Evolutionary conservation across 2,888 invertebrate genomes (phyloP).

Genomic region (Lycophotia porphyrea): DNA sequence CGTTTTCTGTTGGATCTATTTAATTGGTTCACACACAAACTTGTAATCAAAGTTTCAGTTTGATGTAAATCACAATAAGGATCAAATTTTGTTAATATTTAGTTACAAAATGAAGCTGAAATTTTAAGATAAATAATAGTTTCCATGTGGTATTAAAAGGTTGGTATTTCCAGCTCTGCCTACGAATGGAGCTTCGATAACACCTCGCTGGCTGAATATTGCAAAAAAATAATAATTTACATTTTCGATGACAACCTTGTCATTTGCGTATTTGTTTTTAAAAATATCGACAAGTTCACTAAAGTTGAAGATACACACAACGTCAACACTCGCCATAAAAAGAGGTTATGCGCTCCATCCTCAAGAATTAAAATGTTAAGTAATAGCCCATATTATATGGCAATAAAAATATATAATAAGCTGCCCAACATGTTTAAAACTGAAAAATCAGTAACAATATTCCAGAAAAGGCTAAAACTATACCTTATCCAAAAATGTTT

Average conservation of each 20-base stretch:
- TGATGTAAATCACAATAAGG: not conserved
- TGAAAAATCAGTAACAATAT: too few relatives aligned
- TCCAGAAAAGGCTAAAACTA: too few relatives aligned
- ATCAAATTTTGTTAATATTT: not conserved
- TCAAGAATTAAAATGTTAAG: too few relatives aligned
- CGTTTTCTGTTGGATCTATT: conserved; percentile 13
- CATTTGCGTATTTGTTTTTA: too few relatives aligned
- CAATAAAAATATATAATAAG: too few relatives aligned
- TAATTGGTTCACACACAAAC: conserved; percentile 1
- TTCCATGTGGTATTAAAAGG: not conserved
- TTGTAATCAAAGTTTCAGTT: conserved; percentile 27
- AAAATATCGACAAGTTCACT: too few relatives aligned
- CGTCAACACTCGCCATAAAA: too few relatives aligned
- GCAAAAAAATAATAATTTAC: not conserved
- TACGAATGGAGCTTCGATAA: not conserved
- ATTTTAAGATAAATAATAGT: not conserved
- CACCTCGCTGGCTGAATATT: not conserved
- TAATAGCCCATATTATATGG: too few relatives aligned
- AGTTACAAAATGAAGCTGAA: not conserved
- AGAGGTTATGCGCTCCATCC: too few relatives aligned
- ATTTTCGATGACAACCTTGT: not conserved
- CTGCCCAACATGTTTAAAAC: too few relatives aligned
- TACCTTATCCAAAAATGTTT: too few relatives aligned
- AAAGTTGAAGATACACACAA: too few relatives aligned
- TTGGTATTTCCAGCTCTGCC: not conserved